phyloP scores from a whole-genome alignment of 1,140 invertebrate species.

The Proctacanthus coquilletti region DNA sequence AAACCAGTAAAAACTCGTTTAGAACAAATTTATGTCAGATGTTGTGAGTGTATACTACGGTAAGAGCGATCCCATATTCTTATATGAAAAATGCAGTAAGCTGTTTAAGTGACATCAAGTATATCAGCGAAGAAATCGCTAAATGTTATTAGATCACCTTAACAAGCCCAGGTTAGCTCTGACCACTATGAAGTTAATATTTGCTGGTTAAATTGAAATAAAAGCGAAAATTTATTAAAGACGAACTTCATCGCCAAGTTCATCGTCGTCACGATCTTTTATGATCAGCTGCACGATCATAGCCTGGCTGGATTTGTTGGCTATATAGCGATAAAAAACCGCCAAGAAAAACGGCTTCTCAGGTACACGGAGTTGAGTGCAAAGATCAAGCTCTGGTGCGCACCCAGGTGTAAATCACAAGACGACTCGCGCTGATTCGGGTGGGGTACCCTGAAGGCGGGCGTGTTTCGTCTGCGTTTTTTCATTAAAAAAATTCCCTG shows the following conservation, averaged over 20 bases:
- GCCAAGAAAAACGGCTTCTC: neutral
- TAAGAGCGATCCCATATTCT: too few relatives aligned
- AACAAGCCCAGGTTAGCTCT: too few relatives aligned
- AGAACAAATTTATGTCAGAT: too few relatives aligned
- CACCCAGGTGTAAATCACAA: neutral
- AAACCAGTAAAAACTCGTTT: too few relatives aligned
- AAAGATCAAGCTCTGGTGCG: neutral
- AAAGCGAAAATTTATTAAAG: neutral
- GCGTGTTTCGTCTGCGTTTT: neutral
- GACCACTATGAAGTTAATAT: too few relatives aligned
- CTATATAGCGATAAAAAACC: neutral
- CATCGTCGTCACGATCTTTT: neutral
- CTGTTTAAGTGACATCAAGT: too few relatives aligned
- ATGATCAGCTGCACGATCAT: neutral
- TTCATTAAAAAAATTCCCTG: slow-evolving; percentile 1
- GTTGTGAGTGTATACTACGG: too few relatives aligned
- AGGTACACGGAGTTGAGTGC: neutral
- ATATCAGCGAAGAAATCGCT: too few relatives aligned
- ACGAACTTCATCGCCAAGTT: neutral
- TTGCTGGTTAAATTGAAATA: too few relatives aligned
- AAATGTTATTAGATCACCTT: too few relatives aligned
- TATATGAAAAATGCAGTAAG: too few relatives aligned
- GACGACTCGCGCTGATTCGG: neutral
- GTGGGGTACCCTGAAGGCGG: neutral
- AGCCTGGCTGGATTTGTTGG: neutral